Conservation (phyloP, 30 jellyfish, hydroid and myxozoan species). For the Mastigias papua region DNA sequence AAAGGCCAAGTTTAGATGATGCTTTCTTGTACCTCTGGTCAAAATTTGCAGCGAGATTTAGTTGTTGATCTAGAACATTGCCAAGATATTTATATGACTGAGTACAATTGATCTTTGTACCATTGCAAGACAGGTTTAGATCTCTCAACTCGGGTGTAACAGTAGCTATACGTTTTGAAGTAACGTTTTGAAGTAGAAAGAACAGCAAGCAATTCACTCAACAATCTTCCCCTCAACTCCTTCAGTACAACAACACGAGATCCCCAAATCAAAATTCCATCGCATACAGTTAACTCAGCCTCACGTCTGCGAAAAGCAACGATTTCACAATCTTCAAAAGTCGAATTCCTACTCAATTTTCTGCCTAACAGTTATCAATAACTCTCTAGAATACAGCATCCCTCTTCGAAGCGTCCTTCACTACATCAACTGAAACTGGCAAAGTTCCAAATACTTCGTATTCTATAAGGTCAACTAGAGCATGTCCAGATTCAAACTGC, state of each 20-base stretch:
- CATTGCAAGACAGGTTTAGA: too few relatives aligned
- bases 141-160: too few relatives aligned
- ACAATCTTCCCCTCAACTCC: conserved; percentile 63
- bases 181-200: too few relatives aligned
- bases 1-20: too few relatives aligned
- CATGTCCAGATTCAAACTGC: conserved; percentile 80
- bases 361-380: conserved; percentile 57
- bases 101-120: too few relatives aligned
- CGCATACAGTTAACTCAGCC: conserved; percentile 69
- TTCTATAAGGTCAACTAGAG: conserved; percentile 61
- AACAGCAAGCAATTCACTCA: conserved; percentile 75
- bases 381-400: conserved; percentile 61
- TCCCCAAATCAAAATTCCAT: conserved; percentile 80
- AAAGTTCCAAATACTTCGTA: conserved; percentile 72
- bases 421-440: conserved; percentile 69
- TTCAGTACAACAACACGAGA: conserved; percentile 76
- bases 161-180: too few relatives aligned
- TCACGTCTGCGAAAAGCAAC: conserved; percentile 63
- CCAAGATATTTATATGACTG: too few relatives aligned
- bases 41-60: too few relatives aligned
- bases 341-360: conserved; percentile 57
- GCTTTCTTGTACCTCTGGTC: too few relatives aligned
- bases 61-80: too few relatives aligned
- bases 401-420: too few relatives aligned
- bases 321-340: conserved; percentile 64